A percentile compares a stretch with the other conserved stretches of the same genome.
Conservation (phyloP, 2,797 vertebrate genomes). For the Malurus splendens region DNA sequence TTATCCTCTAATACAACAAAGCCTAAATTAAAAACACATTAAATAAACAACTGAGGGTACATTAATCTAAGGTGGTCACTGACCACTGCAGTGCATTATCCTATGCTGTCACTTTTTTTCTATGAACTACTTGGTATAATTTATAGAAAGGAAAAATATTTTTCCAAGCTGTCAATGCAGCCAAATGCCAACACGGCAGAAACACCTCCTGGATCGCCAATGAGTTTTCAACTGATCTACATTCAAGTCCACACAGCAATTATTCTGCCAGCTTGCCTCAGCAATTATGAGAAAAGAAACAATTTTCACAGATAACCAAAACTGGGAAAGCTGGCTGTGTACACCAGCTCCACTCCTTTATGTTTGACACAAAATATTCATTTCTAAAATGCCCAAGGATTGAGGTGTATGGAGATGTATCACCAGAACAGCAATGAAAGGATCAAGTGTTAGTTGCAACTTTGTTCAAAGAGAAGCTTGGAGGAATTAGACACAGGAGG, state of each 20-base stretch:
- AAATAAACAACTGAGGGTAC: neutral
- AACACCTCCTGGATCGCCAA: neutral
- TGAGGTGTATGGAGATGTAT: neutral
- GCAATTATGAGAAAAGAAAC: conserved; percentile 15
- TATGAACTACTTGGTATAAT: neutral
- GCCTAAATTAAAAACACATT: neutral
- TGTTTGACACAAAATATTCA: neutral
- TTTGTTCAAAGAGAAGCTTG: conserved; percentile 23
- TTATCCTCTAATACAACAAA: neutral
- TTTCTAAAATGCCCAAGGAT: conserved; percentile 30
- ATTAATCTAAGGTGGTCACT: neutral
- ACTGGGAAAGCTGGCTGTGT: neutral
- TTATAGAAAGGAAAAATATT: neutral
- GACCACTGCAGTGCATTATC: neutral
- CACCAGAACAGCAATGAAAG: conserved; percentile 14
- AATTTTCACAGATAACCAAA: neutral
- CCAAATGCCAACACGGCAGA: neutral
- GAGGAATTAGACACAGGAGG: conserved; percentile 37
- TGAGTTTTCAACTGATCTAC: neutral
- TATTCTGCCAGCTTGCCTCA: conserved; percentile 11
- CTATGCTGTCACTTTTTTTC: neutral
- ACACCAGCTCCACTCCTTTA: neutral
- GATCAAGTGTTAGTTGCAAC: conserved; percentile 10
- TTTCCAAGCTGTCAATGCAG: neutral
- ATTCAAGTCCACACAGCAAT: conserved; percentile 8